Evolutionary conservation across 2,888 invertebrate species (phyloP).

Genomic region (Monochamus alternatus): DNA sequence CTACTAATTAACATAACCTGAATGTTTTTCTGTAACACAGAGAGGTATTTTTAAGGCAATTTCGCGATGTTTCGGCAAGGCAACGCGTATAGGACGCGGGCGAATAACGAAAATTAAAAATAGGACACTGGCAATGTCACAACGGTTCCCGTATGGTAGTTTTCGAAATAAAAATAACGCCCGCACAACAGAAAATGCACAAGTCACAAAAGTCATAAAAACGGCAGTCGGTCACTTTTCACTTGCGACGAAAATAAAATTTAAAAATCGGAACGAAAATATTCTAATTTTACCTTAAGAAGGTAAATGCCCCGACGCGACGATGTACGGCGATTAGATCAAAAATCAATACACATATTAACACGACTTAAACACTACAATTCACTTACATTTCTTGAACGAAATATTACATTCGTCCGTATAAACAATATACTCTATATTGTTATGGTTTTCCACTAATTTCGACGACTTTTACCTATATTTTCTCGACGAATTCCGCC

Average conservation of each 20-base stretch:
- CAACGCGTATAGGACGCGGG: background rate
- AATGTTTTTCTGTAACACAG: conserved; percentile 5
- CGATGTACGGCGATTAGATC: conserved; percentile 49
- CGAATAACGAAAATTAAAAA: conserved; percentile 28
- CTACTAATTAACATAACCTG: conserved; percentile 37
- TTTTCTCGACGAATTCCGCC: conserved; percentile 35
- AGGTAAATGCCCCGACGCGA: conserved; percentile 47
- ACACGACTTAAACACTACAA: conserved; percentile 52
- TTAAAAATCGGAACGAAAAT: conserved; percentile 36
- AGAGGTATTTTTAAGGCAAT: conserved; percentile 4
- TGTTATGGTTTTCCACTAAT: conserved; percentile 29
- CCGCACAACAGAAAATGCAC: conserved; percentile 44
- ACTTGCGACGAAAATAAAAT: conserved; percentile 43
- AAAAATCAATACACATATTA: conserved; percentile 59
- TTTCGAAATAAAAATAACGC: conserved; percentile 32
- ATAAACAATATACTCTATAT: conserved; percentile 44
- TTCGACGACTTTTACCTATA: conserved; percentile 24
- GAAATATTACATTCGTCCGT: conserved; percentile 52
- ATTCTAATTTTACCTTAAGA: conserved; percentile 46
- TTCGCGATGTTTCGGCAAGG: conserved; percentile 5
- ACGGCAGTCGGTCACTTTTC: conserved; percentile 38
- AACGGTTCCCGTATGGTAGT: conserved; percentile 31
- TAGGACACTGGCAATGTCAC: conserved; percentile 31
- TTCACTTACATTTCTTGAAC: conserved; percentile 58
- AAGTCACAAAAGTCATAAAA: conserved; percentile 48